phyloP scores from a whole-genome alignment of 2,888 invertebrate species.

The Capitulum mitella region DNA sequence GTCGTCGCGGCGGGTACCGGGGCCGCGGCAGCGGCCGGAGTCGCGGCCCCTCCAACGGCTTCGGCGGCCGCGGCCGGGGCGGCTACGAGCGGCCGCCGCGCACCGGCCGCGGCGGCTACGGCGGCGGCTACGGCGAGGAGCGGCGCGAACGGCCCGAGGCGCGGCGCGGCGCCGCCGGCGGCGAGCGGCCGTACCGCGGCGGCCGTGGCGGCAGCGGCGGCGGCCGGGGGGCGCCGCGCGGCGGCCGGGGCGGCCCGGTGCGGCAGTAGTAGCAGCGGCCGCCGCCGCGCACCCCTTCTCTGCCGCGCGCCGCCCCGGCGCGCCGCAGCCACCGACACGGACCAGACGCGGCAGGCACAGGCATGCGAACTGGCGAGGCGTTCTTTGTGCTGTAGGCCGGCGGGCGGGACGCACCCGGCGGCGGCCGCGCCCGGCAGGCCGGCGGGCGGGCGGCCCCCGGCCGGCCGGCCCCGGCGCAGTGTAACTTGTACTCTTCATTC shows the following conservation, averaged over 20 bases:
- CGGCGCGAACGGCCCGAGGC: background rate
- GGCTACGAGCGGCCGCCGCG: slow-evolving; percentile 7
- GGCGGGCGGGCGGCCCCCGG: no score
- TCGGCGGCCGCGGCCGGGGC: slow-evolving; percentile 24
- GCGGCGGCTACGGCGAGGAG: slow-evolving; percentile 11
- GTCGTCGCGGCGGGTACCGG: background rate
- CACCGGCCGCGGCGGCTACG: slow-evolving; percentile 12
- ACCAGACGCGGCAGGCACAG: background rate
- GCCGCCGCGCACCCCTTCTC: no score
- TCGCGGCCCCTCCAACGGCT: slow-evolving; percentile 23
- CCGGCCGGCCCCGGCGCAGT: background rate
- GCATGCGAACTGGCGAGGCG: no score
- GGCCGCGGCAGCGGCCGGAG: slow-evolving; percentile 28
- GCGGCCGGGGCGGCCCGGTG: background rate
- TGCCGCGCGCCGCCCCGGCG: background rate
- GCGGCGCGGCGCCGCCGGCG: slow-evolving; percentile 1
- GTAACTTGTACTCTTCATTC: slow-evolving; percentile 12
- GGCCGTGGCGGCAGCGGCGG: background rate
- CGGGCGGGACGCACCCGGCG: background rate
- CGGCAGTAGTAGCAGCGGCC: slow-evolving; percentile 7
- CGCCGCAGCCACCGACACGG: background rate
- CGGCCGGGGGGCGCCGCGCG: background rate
- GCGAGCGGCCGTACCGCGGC: slow-evolving; percentile 12
- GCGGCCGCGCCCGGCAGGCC: background rate
- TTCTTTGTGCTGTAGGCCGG: no score